Conservation (phyloP, 1,140 invertebrate species). For the Drosophila athabasca region DNA sequence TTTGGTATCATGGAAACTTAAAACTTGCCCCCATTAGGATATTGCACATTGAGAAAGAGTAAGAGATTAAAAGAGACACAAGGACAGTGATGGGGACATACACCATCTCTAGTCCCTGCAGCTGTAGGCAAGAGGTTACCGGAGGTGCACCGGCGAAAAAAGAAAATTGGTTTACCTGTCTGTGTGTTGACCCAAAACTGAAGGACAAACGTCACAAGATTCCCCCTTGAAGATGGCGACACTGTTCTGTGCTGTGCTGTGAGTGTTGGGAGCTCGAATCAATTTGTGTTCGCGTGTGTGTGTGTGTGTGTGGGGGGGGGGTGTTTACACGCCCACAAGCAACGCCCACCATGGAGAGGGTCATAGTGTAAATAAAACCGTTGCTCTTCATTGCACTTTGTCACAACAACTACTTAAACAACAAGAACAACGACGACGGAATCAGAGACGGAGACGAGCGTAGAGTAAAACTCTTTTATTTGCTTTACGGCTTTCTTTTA, state of each 20-base stretch:
- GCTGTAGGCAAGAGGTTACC: conserved; percentile 26
- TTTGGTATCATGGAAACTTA: conserved; percentile 57
- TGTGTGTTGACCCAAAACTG: conserved; percentile 41
- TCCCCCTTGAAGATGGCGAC: conserved; percentile 8
- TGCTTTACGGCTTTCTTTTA: conserved; percentile 23
- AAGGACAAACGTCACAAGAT: conserved; percentile 26
- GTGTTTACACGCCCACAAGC: conserved; percentile 13
- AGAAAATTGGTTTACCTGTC: conserved; percentile 33
- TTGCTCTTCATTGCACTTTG: conserved; percentile 47
- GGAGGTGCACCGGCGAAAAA: conserved; percentile 4
- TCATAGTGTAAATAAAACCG: conserved; percentile 52
- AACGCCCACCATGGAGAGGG: conserved; percentile 1
- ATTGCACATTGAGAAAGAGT: conserved; percentile 37
- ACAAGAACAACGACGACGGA: conserved; percentile 5
- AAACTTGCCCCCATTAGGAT: conserved; percentile 69
- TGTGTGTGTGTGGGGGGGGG: conserved; percentile 1
- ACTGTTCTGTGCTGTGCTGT: background rate
- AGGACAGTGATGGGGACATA: too few species aligned
- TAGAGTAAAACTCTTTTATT: conserved; percentile 34
- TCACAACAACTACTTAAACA: conserved; percentile 8
- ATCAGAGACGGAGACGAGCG: background rate
- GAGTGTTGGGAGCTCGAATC: too few species aligned
- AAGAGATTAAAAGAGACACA: background rate
- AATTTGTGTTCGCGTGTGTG: too few species aligned
- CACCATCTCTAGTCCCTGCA: too few species aligned